Base-by-base conservation (phyloP, 2,888 invertebrate species). In the Syrphus vitripennis region DNA sequence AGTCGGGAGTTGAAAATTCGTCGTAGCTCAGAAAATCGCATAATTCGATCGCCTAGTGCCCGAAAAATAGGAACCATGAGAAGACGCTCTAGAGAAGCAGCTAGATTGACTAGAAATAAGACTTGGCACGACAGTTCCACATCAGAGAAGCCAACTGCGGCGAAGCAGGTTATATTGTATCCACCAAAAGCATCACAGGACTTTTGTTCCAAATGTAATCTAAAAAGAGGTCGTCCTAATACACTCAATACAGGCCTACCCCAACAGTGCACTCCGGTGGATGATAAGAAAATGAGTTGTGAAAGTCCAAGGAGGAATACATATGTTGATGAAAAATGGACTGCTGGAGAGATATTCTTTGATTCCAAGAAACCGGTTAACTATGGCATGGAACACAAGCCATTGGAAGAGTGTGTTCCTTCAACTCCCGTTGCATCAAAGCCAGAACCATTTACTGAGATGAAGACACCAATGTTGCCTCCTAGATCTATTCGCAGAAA, bases 11-110 rank as follows among this genome's bases (percentile, higher is more conserved):
- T 97, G 55, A 96, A 96, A 90, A 96, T 96, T 75, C 93, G 96
- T 77, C 94, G 95, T 55, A 95, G 95, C 79, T 93, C 93, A 40
- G 95, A 96, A 89, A 94, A 95, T 67, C 95, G 95, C 89, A 94
- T 96, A 7, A 95, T 96, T 83, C 93, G 96, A 87, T 97, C 97
- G 0, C 97, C 97, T 0, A 97, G 96, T 90, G 96, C 96, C 1
- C 93, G 97, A 67, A 97, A 96, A 93, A 97, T 97, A 79, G 96
- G 96, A 21, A 95, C 94, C 9, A 94, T 97, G 88, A 93, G 96
- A 89, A 93, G 96, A 59, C 93, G 96, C 69, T 96, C 96, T 0
- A 94, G 95, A 90, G 96, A 96, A 90, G 91, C 86, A 88, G 90
- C 87, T 88, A 88, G 86, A n/a, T 93, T 95, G 29, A 93, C 93